Percentiles rank a stretch among this genome's conserved stretches.
These are phyloP conservation scores for Amblyjoppa fuscipennis DNA, from an alignment of 2,888 invertebrate species.

Conservation along the genomic window DNA sequence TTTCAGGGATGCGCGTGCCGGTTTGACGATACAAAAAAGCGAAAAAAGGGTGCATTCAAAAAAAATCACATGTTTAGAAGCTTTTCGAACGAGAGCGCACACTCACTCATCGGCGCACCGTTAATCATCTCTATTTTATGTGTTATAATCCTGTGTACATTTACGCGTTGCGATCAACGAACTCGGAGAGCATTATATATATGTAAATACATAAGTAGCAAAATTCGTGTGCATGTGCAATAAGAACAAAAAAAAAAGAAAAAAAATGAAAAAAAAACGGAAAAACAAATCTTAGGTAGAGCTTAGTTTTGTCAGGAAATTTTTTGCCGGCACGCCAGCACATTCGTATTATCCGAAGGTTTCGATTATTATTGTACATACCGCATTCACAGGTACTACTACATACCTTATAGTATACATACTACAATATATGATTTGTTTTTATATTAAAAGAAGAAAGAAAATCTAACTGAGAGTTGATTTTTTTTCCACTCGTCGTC, in stretches of 20 bases:
- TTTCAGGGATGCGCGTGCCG: conserved; percentile 61
- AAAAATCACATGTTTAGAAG: conserved; percentile 42
- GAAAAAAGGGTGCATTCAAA: background rate
- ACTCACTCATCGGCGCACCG: conserved; percentile 58
- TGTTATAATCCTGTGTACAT: conserved; percentile 21
- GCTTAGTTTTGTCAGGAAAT: conserved; percentile 59
- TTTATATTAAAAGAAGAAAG: conserved; percentile 71
- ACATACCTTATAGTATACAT: conserved; percentile 74
- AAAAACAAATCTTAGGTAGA: conserved; percentile 53
- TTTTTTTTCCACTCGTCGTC: conserved; percentile 45
- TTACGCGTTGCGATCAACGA: conserved; percentile 45
- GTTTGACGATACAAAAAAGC: conserved; percentile 26
- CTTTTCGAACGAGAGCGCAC: conserved; percentile 60
- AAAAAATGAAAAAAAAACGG: conserved; percentile 30
- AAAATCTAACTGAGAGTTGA: conserved; percentile 53
- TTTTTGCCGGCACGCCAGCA: conserved; percentile 63
- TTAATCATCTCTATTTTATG: conserved; percentile 48
- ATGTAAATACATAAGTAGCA: conserved; percentile 66
- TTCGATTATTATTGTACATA: conserved; percentile 84
- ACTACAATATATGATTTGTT: conserved; percentile 79
- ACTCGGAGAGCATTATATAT: conserved; percentile 56
- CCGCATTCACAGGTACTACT: conserved; percentile 70
- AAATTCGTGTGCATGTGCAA: conserved; percentile 75
- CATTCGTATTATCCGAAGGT: conserved; percentile 74
- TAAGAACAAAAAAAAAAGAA: conserved; percentile 62